Conservation (phyloP, 2,797 vertebrate genomes). For the Scarus forsteni region DNA sequence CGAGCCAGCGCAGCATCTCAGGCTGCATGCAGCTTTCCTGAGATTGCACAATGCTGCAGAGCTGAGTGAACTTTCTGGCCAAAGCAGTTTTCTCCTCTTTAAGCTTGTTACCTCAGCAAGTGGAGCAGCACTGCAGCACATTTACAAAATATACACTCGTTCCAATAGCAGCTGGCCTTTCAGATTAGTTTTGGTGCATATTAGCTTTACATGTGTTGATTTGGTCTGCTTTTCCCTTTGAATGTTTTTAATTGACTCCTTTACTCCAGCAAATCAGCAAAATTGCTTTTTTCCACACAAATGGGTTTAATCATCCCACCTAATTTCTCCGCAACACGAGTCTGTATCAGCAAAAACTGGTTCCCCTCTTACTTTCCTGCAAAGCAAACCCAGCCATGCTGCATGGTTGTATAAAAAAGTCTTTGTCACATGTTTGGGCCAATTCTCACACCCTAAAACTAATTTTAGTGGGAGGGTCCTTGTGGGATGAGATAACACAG, state of each 20-base stretch:
- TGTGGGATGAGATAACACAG: not conserved
- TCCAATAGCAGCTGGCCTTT: not conserved
- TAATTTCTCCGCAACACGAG: slow-evolving; percentile 22
- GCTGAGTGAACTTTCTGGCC: slow-evolving; percentile 35
- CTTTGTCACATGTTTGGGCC: not conserved
- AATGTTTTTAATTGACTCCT: slow-evolving; percentile 46
- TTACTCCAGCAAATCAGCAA: slow-evolving; percentile 50
- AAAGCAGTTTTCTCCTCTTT: slow-evolving; percentile 44
- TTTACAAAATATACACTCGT: slow-evolving; percentile 31
- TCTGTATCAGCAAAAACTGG: slow-evolving; percentile 30
- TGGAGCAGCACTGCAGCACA: slow-evolving; percentile 40
- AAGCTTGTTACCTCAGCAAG: slow-evolving; percentile 64
- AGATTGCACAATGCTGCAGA: slow-evolving; percentile 40
- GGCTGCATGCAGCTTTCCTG: slow-evolving; percentile 47
- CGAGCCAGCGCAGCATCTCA: slow-evolving; percentile 32
- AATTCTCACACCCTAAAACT: slow-evolving; percentile 11
- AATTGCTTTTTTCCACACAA: slow-evolving; percentile 10
- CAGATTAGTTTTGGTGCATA: slow-evolving; percentile 26
- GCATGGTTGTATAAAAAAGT: slow-evolving; percentile 20
- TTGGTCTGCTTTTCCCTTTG: slow-evolving; percentile 44
- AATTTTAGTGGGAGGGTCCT: not conserved
- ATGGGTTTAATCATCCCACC: slow-evolving; percentile 18
- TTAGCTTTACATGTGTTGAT: slow-evolving; percentile 37
- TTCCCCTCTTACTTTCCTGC: slow-evolving; percentile 17
- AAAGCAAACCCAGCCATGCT: slow-evolving; percentile 6